A percentile compares a stretch with the other conserved stretches of the same genome.
phyloP scores from a whole-genome alignment of 2,113 vertebrate genomes.

The Rafetus swinhoei region DNA sequence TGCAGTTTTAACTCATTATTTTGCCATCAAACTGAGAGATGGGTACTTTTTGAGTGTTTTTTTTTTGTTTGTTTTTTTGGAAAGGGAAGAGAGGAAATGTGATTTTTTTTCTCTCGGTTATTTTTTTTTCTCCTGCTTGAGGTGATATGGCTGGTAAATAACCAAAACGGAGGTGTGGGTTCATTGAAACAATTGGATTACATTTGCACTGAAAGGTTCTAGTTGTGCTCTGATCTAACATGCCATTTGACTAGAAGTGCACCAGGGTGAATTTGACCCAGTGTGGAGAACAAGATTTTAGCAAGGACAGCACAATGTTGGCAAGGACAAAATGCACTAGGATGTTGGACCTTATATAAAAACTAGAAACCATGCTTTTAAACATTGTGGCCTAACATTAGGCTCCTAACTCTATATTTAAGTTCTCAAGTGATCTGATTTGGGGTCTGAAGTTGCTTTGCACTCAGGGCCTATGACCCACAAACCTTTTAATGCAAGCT shows the following conservation, averaged over 20 bases:
- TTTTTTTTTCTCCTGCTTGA: background rate
- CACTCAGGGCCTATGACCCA: background rate
- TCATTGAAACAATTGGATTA: background rate
- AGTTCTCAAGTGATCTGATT: background rate
- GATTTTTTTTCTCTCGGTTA: background rate
- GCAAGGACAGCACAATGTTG: background rate
- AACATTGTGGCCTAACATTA: background rate
- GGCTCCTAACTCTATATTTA: background rate
- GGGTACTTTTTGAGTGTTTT: background rate
- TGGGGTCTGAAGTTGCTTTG: background rate
- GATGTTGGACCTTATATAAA: background rate
- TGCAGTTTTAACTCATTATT: background rate
- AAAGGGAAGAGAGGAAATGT: rapidly evolving
- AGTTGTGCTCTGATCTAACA: background rate
- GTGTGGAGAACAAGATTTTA: background rate
- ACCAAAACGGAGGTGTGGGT: background rate
- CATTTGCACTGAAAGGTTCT: background rate
- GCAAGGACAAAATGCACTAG: background rate
- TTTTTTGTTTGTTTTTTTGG: background rate
- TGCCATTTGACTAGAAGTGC: background rate
- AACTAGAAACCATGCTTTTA: background rate
- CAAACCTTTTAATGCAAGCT: background rate
- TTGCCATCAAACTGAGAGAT: background rate
- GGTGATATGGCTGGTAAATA: background rate
- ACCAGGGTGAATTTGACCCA: background rate